These are phyloP conservation scores for Bucorvus abyssinicus DNA, from an alignment of 2,797 vertebrate genomes.

Conservation along the genomic window DNA sequence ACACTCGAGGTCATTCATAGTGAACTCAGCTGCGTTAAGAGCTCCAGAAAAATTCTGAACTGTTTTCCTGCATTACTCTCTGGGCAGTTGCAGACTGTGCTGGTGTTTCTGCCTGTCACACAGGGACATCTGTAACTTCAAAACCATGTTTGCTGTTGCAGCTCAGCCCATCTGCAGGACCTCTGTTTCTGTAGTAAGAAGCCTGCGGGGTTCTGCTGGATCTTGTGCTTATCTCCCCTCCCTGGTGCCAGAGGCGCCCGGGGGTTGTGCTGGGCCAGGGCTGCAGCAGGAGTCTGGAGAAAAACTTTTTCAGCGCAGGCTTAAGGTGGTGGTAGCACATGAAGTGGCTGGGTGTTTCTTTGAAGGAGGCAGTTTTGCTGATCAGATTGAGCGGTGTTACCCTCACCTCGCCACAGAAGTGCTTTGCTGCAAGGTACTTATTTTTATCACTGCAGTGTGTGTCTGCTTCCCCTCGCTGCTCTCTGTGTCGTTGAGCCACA, in stretches of 20 bases:
- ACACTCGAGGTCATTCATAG: not conserved
- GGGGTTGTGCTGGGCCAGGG: not conserved
- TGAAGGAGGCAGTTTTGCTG: not conserved
- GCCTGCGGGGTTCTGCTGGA: not conserved
- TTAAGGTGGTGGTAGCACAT: not conserved
- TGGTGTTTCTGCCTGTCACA: not conserved
- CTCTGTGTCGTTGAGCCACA: not conserved
- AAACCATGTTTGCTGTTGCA: not conserved
- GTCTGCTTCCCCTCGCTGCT: not conserved
- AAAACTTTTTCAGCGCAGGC: not conserved
- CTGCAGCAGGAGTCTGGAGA: not conserved
- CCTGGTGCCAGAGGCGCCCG: not conserved
- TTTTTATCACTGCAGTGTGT: not conserved
- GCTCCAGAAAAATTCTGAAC: not conserved
- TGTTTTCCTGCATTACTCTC: not conserved
- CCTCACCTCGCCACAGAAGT: not conserved
- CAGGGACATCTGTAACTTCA: accelerated
- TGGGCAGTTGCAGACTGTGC: not conserved
- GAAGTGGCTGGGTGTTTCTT: not conserved
- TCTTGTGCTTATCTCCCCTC: not conserved
- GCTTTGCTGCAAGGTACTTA: not conserved
- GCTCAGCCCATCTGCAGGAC: not conserved
- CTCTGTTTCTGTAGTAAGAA: not conserved
- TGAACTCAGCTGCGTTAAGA: not conserved
- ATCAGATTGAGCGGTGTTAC: not conserved